Evolutionary conservation across 2,113 vertebrate species (phyloP).

Genomic region (Galbula dea): DNA sequence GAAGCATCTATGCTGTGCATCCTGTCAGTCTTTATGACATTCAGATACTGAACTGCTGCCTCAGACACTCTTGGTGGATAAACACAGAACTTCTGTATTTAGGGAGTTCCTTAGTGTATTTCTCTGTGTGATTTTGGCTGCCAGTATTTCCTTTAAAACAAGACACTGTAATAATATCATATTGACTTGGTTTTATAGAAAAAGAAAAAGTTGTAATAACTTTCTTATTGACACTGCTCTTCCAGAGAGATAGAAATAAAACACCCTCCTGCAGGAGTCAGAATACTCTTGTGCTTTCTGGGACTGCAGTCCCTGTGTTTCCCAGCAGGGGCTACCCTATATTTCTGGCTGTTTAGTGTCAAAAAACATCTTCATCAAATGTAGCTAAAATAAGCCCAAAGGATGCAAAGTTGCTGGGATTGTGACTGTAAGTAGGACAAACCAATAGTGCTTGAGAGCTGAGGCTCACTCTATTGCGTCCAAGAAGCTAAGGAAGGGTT

Average conservation of each 20-base stretch:
- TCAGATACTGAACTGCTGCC: background rate
- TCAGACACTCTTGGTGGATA: background rate
- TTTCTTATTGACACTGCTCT: slow-evolving; percentile 58
- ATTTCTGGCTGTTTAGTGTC: background rate
- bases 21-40: background rate
- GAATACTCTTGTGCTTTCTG: background rate
- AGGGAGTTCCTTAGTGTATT: background rate
- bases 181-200: slow-evolving; percentile 46
- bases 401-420: background rate
- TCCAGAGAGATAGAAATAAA: slow-evolving; percentile 9
- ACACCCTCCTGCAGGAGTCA: background rate
- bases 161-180: background rate
- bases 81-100: background rate
- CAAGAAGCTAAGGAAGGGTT: background rate
- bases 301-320: background rate
- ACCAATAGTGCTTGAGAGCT: background rate
- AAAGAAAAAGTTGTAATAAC: slow-evolving; percentile 57
- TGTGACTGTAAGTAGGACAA: background rate
- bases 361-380: background rate
- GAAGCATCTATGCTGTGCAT: background rate
- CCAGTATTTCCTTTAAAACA: slow-evolving; percentile 34
- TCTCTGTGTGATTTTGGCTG: background rate
- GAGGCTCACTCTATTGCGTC: background rate
- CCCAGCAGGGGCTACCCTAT: background rate
- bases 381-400: background rate